These are phyloP conservation scores for Kradibia gibbosae DNA, from an alignment of 1,140 invertebrate species.

Conservation along the genomic window DNA sequence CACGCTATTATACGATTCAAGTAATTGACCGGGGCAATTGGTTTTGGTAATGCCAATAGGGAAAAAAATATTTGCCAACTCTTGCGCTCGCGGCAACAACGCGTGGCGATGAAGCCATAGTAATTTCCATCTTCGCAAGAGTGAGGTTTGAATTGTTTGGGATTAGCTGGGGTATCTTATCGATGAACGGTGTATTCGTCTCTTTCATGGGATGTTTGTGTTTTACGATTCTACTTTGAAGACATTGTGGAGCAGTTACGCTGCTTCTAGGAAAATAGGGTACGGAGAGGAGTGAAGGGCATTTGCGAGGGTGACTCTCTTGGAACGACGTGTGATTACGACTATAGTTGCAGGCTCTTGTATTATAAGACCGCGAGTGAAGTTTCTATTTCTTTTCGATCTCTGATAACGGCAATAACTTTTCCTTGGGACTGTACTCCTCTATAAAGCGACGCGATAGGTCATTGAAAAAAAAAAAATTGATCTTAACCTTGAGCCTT, in stretches of 20 bases:
- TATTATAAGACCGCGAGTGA: slow-evolving; percentile 64
- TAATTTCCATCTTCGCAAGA: slow-evolving; percentile 45
- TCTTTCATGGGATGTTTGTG: slow-evolving; percentile 64
- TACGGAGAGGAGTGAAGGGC: slow-evolving; percentile 53
- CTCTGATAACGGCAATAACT: too few species aligned
- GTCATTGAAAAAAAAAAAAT: too few species aligned
- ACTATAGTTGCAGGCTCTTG: slow-evolving; percentile 72
- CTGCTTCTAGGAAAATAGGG: not conserved
- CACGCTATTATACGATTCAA: too few species aligned
- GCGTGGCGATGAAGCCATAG: slow-evolving; percentile 36
- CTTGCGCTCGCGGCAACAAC: slow-evolving; percentile 21
- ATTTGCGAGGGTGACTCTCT: slow-evolving; percentile 68
- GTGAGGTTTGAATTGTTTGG: slow-evolving; percentile 44
- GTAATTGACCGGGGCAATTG: too few species aligned
- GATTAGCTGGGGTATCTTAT: slow-evolving; percentile 51
- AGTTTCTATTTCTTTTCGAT: slow-evolving; percentile 57
- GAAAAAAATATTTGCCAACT: not conserved
- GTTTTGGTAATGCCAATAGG: not conserved
- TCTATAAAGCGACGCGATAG: too few species aligned
- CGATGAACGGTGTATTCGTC: slow-evolving; percentile 55
- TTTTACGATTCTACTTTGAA: slow-evolving; percentile 68
- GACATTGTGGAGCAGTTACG: slow-evolving; percentile 44
- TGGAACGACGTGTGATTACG: slow-evolving; percentile 73
- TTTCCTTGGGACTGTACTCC: too few species aligned
- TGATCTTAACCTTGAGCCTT: too few species aligned